Percentiles rank a stretch among this genome's conserved stretches.
These are phyloP conservation scores for Synergus gifuensis DNA, from an alignment of 2,888 invertebrate species.

Conservation along the genomic window DNA sequence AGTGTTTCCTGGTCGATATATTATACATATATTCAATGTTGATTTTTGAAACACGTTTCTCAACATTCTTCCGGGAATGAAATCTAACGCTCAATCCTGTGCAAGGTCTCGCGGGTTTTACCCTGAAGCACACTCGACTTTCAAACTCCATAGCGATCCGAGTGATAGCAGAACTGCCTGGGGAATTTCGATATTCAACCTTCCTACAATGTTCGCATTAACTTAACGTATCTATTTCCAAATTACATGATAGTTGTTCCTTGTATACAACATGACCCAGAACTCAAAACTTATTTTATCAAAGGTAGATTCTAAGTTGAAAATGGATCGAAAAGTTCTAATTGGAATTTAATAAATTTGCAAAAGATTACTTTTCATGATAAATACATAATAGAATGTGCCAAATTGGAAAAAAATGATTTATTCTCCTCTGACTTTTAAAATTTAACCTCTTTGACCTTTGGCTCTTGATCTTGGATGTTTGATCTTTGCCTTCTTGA, in stretches of 20 bases:
- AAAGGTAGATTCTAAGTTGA: background rate
- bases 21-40: background rate
- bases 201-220: constrained; percentile 34
- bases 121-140: constrained; percentile 6
- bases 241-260: constrained; percentile 15
- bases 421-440: no score
- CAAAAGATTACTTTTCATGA: no score
- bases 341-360: no score
- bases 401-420: no score
- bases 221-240: constrained; percentile 9
- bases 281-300: background rate
- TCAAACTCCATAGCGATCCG: constrained; percentile 23
- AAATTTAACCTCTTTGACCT: no score
- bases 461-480: no score
- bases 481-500: no score
- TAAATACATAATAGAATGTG: no score
- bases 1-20: background rate
- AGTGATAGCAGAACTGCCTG: constrained; percentile 33
- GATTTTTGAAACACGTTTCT: background rate
- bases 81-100: constrained; percentile 4
- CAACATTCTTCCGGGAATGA: constrained; percentile 6
- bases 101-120: constrained; percentile 21
- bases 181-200: constrained; percentile 37
- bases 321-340: background rate
- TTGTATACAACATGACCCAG: constrained; percentile 6